These are phyloP conservation scores for Protula sp. DNA, from an alignment of 2,888 invertebrate genomes.

Conservation along the genomic window DNA sequence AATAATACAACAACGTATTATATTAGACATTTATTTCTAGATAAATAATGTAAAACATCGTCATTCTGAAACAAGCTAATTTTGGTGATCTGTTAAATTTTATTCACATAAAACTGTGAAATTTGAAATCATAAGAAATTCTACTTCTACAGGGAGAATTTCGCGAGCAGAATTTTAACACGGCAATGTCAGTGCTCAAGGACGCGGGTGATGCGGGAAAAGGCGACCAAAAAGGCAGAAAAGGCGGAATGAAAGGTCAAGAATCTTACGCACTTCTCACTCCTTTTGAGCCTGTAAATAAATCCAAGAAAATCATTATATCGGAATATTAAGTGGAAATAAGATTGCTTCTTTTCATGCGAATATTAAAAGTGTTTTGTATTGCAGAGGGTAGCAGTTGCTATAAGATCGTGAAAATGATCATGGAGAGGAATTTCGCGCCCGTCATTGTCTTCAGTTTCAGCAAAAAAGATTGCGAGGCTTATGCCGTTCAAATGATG, in stretches of 20 bases:
- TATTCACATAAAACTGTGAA: no score
- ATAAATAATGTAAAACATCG: no score
- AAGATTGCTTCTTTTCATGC: neutral
- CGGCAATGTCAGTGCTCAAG: conserved; percentile 84
- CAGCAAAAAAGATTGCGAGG: conserved; percentile 96
- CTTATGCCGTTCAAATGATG: conserved; percentile 93
- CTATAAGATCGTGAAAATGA: conserved; percentile 97
- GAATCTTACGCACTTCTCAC: neutral
- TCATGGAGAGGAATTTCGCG: conserved; percentile 95
- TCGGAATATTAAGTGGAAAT: neutral
- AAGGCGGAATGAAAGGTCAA: conserved; percentile 41
- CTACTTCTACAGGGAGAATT: conserved; percentile 75
- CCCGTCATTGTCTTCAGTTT: conserved; percentile 99
- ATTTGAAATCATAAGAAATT: no score
- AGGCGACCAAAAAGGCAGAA: conserved; percentile 54
- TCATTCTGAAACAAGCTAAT: no score
- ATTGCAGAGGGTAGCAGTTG: no score
- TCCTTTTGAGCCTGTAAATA: neutral
- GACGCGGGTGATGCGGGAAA: conserved; percentile 77
- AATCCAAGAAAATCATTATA: neutral
- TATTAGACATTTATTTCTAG: no score
- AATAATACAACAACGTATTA: no score
- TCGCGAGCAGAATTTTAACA: conserved; percentile 93
- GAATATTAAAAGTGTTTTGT: no score
- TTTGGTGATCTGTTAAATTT: no score